These are phyloP conservation scores for Noctua comes DNA, from an alignment of 2,888 invertebrate species.

Conservation along the genomic window DNA sequence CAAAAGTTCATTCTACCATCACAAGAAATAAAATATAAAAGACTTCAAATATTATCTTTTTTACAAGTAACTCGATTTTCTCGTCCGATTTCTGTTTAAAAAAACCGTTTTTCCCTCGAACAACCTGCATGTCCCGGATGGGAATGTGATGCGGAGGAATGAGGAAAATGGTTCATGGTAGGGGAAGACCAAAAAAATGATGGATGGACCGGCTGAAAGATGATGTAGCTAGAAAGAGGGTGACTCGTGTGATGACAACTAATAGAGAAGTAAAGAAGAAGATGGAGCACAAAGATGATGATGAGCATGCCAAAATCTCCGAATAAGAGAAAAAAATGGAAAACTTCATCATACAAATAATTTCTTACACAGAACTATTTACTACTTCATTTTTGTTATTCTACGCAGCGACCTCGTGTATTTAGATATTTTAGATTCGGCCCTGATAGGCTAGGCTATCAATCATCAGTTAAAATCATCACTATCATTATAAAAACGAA, in stretches of 20 bases:
- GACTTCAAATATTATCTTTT: background rate
- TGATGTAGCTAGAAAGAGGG: background rate
- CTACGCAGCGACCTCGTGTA: background rate
- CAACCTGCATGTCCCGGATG: background rate
- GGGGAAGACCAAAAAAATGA: background rate
- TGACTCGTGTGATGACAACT: background rate
- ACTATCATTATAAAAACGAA: slow-evolving; percentile 11
- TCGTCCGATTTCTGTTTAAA: too few relatives aligned
- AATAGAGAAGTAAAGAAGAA: background rate
- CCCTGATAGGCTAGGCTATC: background rate
- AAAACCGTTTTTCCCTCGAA: background rate
- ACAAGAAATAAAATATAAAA: background rate
- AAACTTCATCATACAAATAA: background rate
- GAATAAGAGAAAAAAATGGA: background rate
- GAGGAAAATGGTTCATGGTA: background rate
- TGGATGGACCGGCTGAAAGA: background rate
- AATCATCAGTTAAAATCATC: slow-evolving; percentile 11
- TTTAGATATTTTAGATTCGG: slow-evolving; percentile 6
- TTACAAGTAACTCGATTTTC: too few relatives aligned
- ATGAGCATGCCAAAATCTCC: background rate
- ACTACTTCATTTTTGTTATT: background rate
- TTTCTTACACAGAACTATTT: background rate
- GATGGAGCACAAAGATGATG: background rate
- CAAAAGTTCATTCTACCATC: slow-evolving; percentile 12
- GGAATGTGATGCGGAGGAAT: background rate